Conservation (phyloP, 2,888 invertebrate species). For the Coleophora flavipennella region DNA sequence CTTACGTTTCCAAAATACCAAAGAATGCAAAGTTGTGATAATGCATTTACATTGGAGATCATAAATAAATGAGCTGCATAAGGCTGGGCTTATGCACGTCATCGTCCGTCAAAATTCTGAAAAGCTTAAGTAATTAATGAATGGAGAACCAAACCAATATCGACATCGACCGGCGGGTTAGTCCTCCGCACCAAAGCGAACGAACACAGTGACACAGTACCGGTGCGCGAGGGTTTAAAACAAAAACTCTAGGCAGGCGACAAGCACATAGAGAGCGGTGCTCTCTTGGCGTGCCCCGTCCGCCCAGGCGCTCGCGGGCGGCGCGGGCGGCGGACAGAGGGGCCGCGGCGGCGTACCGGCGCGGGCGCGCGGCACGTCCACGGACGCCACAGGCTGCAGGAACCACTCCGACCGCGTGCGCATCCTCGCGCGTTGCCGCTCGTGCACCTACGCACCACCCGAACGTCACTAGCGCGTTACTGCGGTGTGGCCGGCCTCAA, state of each 20-base stretch:
- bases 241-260: constrained; percentile 72
- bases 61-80: too few relatives aligned
- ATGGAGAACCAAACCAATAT: constrained; percentile 27
- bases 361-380: constrained; percentile 57
- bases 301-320: constrained; percentile 24
- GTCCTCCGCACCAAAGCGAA: constrained; percentile 59
- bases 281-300: constrained; percentile 42
- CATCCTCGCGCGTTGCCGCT: constrained; percentile 97
- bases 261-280: constrained; percentile 66
- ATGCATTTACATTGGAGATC: too few relatives aligned
- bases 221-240: constrained; percentile 60
- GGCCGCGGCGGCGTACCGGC: constrained; percentile 48
- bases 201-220: constrained; percentile 58
- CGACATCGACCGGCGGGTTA: constrained; percentile 29
- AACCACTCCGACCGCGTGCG: constrained; percentile 98
- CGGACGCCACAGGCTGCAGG: constrained; percentile 78
- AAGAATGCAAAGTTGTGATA: too few relatives aligned
- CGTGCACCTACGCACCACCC: constrained; percentile 83
- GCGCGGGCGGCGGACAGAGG: constrained; percentile 15
- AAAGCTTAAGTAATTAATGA: too few relatives aligned
- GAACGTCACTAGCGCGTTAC: constrained; percentile 12
- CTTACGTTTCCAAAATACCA: too few relatives aligned
- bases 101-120: too few relatives aligned
- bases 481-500: constrained; percentile 18
- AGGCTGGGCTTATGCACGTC: too few relatives aligned